A percentile compares a stretch with the other conserved stretches of the same genome.
These are phyloP conservation scores for Minunthozetes semirufus DNA, from an alignment of 2,888 invertebrate genomes.

Conservation along the genomic window DNA sequence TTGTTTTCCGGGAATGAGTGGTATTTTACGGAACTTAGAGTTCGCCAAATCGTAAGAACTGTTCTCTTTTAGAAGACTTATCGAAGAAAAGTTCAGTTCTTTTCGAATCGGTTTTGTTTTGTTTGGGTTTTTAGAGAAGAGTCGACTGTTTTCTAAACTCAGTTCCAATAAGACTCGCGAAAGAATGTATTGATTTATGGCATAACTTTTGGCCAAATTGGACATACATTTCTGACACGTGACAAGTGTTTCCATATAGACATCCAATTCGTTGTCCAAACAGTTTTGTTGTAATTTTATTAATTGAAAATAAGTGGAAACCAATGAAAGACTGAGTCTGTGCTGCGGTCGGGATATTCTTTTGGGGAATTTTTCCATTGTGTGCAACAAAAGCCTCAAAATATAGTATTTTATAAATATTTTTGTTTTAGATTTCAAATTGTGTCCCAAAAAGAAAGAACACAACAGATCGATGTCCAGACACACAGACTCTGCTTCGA, in stretches of 20 bases:
- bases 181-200: conserved; percentile 35
- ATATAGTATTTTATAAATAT: conserved; percentile 31
- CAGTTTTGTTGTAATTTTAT: conserved; percentile 12
- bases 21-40: conserved; percentile 33
- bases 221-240: conserved; percentile 35
- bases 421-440: conserved; percentile 2
- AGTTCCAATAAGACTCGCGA: conserved; percentile 32
- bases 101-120: background rate
- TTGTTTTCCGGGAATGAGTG: conserved; percentile 13
- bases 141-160: conserved; percentile 17
- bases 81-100: background rate
- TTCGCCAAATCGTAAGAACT: conserved; percentile 6
- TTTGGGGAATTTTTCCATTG: conserved; percentile 32
- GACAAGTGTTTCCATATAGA: conserved; percentile 28
- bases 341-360: conserved; percentile 25
- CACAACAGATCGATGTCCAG: conserved; percentile 34
- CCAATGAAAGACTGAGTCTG: conserved; percentile 33
- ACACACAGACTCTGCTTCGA: conserved; percentile 31
- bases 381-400: conserved; percentile 22
- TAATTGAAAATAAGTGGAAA: conserved; percentile 33
- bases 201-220: conserved; percentile 20
- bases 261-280: conserved; percentile 13
- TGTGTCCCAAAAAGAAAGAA: conserved; percentile 14
- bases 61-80: conserved; percentile 31
- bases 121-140: background rate